Evolutionary conservation across 1,140 invertebrate species (phyloP), one percentile per base, ranked within the genome.

Genomic region (Lasaia peninsularis): DNA sequence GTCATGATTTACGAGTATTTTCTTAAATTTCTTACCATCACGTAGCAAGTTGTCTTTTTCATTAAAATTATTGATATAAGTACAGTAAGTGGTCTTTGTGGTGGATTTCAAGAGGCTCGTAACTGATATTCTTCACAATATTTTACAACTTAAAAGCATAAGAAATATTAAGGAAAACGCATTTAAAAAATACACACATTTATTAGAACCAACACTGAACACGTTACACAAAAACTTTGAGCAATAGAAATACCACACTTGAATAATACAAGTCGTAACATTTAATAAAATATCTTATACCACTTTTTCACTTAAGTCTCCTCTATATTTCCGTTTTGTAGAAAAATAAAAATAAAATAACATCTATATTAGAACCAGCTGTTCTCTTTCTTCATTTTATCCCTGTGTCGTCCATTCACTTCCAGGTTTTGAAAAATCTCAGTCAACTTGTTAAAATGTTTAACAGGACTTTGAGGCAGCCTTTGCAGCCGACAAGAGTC

Each of bases 361-460:
- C 44, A 9, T 49, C 51, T 37, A 55, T 37, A 48, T 70, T 70
- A 88, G 66, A 88, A 88, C 86, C 86, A 88, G 71, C 79, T 86
- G 63, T 88, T 88, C 63, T 88, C 86, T 51, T 86, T 86, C 65
- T 86, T 85, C 67, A 85, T 73, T 60, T 65, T 83, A 12, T 86
- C 80, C 61, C 80, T 71, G 33, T 79, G 71, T 20, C 77, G 65
- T 9, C 80, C 80, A 21, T 78, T 80, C 72, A 86, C 75, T 18
- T 88, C 83, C 1, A 87, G 63, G 21, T 58, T 71, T 67, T 87
- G 80, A 53, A 88, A 88, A 52, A 87, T 86, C 63, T 88, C 86
- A 0, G 86, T 76, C 0, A 88, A 49, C 31, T 86, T 80, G 37
- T 78, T 76, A 14, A 88, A 62, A 24, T 84, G 76, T 21, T 80